Evolutionary conservation across 2,113 vertebrate species (phyloP).

Genomic region (Papio anubis): DNA sequence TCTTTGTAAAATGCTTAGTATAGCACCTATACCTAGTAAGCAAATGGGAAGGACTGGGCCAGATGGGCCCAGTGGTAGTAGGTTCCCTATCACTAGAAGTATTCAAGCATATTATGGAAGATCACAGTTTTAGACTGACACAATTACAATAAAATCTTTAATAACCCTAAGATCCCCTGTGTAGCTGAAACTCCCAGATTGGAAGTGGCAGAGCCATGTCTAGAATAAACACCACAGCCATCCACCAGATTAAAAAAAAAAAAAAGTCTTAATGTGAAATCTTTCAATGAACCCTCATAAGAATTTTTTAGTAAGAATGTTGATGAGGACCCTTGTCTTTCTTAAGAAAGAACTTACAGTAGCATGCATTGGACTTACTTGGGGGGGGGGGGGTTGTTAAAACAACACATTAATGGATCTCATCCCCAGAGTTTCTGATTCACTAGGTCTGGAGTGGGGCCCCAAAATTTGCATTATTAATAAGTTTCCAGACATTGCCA

Average conservation of each 20-base stretch:
- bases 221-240: not conserved
- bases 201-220: not conserved
- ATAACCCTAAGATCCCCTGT: not conserved
- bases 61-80: not conserved
- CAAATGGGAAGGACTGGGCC: not conserved
- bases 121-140: not conserved
- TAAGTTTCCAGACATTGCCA: not conserved
- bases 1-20: not conserved
- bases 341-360: not conserved
- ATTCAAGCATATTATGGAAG: not conserved
- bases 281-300: rapidly evolving
- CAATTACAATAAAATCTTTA: not conserved
- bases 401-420: not conserved
- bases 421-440: not conserved
- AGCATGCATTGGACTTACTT: not conserved
- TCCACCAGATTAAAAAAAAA: not conserved
- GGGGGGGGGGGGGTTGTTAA: not conserved
- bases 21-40: not conserved
- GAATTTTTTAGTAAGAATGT: not conserved
- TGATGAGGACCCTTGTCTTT: not conserved
- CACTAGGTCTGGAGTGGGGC: no score
- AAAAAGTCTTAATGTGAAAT: not conserved
- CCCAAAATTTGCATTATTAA: not conserved
- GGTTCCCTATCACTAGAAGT: not conserved
- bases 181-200: not conserved